Evolutionary conservation across 2,888 invertebrate species (phyloP), one percentile per base, ranked within the genome.

Genomic region (Xestia xanthographa): DNA sequence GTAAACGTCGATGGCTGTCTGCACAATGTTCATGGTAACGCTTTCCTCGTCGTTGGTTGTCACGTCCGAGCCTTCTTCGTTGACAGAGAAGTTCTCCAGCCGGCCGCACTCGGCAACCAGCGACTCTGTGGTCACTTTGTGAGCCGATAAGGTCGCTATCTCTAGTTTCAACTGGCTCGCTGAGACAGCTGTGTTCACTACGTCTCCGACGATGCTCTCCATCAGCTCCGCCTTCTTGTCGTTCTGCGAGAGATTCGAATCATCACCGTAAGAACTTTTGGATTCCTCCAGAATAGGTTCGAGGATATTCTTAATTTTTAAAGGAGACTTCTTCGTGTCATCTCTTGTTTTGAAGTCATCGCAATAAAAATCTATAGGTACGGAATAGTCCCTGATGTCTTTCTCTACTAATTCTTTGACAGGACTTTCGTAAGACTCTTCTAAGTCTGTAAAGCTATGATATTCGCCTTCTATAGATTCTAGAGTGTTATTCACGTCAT

Each of bases 201-300:
- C 45, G n/a, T 80, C 78, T 1, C 70, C 70, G 1, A 86, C 65
- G 38, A 86, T 77, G 48, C 77, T 70, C 38, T 70, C 78, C 20
- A 83, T 53, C 2, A 84, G 1, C 17, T 72, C 69, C 3, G 73
- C 70, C 22, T 80, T 76, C 69, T 87, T n/a, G n/a, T n/a, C 90
- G 63, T 83, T 85, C 67, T 85, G 85, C n/a, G 90, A 91, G 9
- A 77, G 26, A 84, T 91, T 93, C 11, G 93, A 92, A 76, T 95
- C 94, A 72, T 95, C 95, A 12, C 92, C 92, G 45, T 92, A 93
- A 5, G 95, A 95, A 83, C 95, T 95, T 86, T 96, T 96, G 0
- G 96, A 96, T 86, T 97, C 96, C 85, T 97, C 96, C 62, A 95
- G 85, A 83, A 97, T 97, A 2, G 96, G 95, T 86, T 96, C 96